phyloP scores from a whole-genome alignment of 2,113 vertebrate genomes.

The Pangasianodon hypophthalmus region DNA sequence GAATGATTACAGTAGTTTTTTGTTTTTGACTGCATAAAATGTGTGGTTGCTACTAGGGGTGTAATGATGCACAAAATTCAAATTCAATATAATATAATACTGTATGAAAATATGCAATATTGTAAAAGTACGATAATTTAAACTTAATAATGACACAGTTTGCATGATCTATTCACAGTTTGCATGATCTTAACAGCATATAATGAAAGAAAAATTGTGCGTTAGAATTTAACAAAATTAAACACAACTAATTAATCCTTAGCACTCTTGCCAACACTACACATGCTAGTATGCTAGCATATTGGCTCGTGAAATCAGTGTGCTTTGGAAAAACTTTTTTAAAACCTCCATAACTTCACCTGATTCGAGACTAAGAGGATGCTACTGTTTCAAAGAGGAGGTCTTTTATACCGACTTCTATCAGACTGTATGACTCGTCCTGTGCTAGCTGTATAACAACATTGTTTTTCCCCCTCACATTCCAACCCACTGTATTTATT shows the following conservation, averaged over 20 bases:
- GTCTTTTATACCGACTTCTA: not conserved
- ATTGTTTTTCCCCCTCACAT: not conserved
- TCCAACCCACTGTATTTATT: not conserved
- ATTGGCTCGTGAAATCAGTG: too few species aligned
- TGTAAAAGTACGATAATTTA: not conserved
- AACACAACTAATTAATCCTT: not conserved
- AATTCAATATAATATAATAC: not conserved
- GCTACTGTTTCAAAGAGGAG: too few species aligned
- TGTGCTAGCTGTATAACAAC: not conserved
- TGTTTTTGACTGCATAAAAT: not conserved
- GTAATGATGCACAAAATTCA: not conserved
- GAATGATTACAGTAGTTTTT: not conserved
- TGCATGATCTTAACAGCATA: not conserved
- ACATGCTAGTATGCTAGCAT: not conserved
- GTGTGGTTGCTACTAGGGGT: not conserved
- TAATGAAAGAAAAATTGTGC: not conserved
- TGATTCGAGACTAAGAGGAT: too few species aligned
- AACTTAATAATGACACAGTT: not conserved
- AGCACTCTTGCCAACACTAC: not conserved
- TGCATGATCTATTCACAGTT: not conserved
- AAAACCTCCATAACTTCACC: too few species aligned
- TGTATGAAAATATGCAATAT: not conserved
- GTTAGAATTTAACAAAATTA: not conserved
- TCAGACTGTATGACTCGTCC: not conserved
- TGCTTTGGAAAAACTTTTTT: too few species aligned